Conservation (phyloP, 2,113 vertebrate species). For the Scortum barcoo region DNA sequence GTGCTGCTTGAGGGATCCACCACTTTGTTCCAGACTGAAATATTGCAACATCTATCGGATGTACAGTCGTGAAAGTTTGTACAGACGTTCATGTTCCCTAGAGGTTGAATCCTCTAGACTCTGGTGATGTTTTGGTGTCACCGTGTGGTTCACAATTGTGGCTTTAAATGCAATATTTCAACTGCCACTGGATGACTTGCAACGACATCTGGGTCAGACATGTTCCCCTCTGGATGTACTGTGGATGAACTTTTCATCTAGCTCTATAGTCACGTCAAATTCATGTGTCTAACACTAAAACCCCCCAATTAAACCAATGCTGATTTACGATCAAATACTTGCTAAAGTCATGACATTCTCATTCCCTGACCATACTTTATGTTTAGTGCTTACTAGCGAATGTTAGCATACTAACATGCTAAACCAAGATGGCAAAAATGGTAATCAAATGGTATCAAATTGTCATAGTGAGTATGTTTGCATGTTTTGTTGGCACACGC, state of each 20-base stretch:
- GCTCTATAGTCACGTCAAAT: not conserved
- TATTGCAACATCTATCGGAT: not conserved
- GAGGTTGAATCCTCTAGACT: not conserved
- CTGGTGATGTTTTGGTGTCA: not conserved
- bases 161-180: not conserved
- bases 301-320: not conserved
- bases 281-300: not conserved
- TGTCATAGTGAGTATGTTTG: not conserved
- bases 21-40: constrained; percentile 3
- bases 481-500: not conserved
- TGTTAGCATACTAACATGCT: not conserved
- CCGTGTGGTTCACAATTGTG: not conserved
- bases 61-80: not conserved
- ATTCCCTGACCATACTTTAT: not conserved
- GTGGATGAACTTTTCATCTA: not conserved
- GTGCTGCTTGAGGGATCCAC: not conserved
- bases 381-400: no score
- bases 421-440: not conserved
- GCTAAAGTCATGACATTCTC: not conserved
- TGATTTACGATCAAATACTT: not conserved
- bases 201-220: not conserved
- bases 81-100: not conserved
- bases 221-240: not conserved
- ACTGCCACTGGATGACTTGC: not conserved
- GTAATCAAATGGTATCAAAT: not conserved